Percentiles rank a stretch among this genome's conserved stretches.
These are phyloP conservation scores for Leucoraja ocellata DNA, from an alignment of 2,797 vertebrate genomes.

Conservation along the genomic window DNA sequence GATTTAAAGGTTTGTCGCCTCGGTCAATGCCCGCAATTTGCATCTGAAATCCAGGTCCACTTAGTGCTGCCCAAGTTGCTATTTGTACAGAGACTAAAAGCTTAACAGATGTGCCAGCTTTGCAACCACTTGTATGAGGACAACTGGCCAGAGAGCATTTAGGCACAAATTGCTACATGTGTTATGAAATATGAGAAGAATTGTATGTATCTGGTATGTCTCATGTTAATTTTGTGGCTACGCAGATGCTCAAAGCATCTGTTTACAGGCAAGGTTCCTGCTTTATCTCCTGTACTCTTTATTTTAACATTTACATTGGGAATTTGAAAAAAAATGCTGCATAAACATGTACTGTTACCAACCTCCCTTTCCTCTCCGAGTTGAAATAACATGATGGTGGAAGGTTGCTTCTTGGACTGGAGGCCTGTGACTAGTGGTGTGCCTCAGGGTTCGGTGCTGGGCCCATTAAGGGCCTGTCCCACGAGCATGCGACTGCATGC, in stretches of 20 bases:
- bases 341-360: background rate
- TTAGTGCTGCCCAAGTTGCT: background rate
- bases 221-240: background rate
- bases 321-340: background rate
- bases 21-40: background rate
- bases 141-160: constrained; percentile 27
- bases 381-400: background rate
- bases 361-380: background rate
- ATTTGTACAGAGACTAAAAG: background rate
- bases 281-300: background rate
- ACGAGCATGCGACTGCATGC: too few species aligned
- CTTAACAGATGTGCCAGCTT: constrained; percentile 4
- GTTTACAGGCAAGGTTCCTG: background rate
- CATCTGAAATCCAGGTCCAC: constrained; percentile 13
- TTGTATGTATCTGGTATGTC: constrained; percentile 2
- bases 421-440: too few species aligned
- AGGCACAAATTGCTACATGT: constrained; percentile 24
- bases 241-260: constrained; percentile 1
- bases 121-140: constrained; percentile 15
- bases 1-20: background rate
- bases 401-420: too few species aligned
- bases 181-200: constrained; percentile 34
- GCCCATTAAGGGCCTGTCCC: too few species aligned
- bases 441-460: too few species aligned
- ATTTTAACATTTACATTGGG: background rate